Base-by-base conservation (phyloP, 2,113 vertebrate genomes). In the Poeciliopsis turrubarensis region DNA sequence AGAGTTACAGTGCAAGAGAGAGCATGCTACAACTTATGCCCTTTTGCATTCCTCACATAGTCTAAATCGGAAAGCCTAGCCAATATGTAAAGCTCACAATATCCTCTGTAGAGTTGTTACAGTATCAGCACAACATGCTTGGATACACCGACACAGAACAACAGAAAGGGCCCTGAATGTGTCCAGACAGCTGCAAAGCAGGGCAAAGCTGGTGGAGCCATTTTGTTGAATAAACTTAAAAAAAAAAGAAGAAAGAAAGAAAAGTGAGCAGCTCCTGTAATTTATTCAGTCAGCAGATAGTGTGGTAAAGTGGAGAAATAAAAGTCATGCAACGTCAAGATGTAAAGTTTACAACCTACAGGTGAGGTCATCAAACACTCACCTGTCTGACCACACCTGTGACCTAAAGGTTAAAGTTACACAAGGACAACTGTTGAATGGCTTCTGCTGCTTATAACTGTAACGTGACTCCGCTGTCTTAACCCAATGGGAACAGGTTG, bases 31-130 rank as follows among this genome's bases (percentile, higher is more conserved):
- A 86, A 92, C 88, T 61, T 78, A 89, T 80, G 68, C 69, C 76
- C 70, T 32, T 64, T 86, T 79, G 82, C 93, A 95, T 94, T 94
- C 92, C 91, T 83, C 69, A 85, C 90, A 91, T 92, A 92, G 85
- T 77, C 80, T 44, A 71, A 57, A 87, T 78, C 73, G 73, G 54
- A 90, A 67, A 81, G 73, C 30, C 44, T 26, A 73, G 77, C 69
- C 34, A 41, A 12, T 5, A 81, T 80, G 61, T 77, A 78, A 86
- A 87, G 74, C 88, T 78, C 41, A 79, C 77, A 89, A 79, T 87
- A 90, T 89, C 87, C 82, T 85, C 74, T 14, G 64, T 37, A 29
- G 19, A 87, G 85, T 80, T 83, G 65, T 73, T 73, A 26, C 9
- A 87, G 79, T 41, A 37, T 76, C 39, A 61, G 26, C 29, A 67